These are phyloP conservation scores for Gymnogyps californianus DNA, from an alignment of 2,113 vertebrate genomes.

Conservation along the genomic window DNA sequence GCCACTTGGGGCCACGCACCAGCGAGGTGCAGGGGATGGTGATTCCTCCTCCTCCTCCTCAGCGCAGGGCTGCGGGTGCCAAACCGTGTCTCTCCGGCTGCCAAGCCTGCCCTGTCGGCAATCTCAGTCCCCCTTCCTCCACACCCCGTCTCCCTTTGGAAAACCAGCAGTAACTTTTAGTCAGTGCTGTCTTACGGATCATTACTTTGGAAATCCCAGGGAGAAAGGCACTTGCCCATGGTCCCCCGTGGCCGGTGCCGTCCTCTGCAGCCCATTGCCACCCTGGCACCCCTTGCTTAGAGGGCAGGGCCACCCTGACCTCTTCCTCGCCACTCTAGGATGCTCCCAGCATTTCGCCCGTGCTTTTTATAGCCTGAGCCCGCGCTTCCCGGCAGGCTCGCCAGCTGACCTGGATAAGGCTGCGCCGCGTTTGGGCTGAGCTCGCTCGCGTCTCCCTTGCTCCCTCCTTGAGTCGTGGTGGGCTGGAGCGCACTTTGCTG, in stretches of 20 bases:
- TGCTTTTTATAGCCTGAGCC: not conserved
- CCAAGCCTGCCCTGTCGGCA: not conserved
- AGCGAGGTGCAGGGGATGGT: not conserved
- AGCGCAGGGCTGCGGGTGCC: fast-evolving
- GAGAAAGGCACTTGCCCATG: fast-evolving
- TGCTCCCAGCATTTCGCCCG: not conserved
- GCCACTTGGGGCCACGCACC: not conserved
- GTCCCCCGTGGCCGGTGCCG: fast-evolving
- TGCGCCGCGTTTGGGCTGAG: fast-evolving
- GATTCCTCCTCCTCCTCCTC: not conserved
- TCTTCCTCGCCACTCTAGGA: fast-evolving
- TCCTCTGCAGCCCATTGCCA: not conserved
- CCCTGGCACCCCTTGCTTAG: not conserved
- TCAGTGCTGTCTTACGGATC: not conserved
- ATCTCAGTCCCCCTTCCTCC: not conserved
- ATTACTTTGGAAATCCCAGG: not conserved
- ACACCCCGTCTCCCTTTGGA: not conserved
- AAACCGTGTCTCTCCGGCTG: not conserved
- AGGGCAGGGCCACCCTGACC: not conserved
- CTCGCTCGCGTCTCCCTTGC: fast-evolving
- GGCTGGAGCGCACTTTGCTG: not conserved
- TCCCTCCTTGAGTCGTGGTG: fast-evolving
- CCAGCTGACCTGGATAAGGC: not conserved
- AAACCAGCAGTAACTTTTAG: not conserved
- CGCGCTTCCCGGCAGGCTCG: not conserved